Base-by-base conservation (phyloP, 2,888 invertebrate species). In the Apodemia mormo region DNA sequence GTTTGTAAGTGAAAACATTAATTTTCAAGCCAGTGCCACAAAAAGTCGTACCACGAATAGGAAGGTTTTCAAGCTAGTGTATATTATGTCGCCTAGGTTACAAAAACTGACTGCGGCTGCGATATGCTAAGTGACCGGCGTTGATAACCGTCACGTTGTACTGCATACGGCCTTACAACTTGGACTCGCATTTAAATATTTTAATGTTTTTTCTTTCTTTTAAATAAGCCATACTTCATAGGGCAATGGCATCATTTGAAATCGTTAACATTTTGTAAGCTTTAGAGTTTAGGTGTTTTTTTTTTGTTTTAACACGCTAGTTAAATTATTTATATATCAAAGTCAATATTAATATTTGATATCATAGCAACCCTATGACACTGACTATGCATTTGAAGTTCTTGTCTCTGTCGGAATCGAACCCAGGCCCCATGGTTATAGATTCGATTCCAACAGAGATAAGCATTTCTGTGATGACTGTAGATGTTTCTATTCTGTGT, bases 91-190 rank as follows among this genome's bases (percentile, higher is more conserved):
- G 84, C 83, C 82, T 83, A 81, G 84, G 83, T 76, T 80, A 86
- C 87, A 89, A 92, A 90, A 90, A 90, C 83, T 84, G 72, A 82
- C 80, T 78, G 81, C 75, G 77, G 79, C 75, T 76, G 80, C 85
- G 90, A 92, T 92, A 91, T 92, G 92, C 91, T 92, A 92, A 92
- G 91, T 88, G 87, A 83, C 84, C 84, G 75, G 76, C 78, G 84
- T 82, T 89, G 92, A 92, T 92, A 92, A 85, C 85, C 80, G 84
- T 84, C 89, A 87, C 87, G 73, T 72, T 70, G 70, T 74, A 74
- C 69, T 71, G 76, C 72, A 76, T 73, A 75, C 73, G 72, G 77
- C 79, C 81, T 81, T 81, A 79, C 77, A 80, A 80, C 80, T 77
- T 75, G 74, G 74, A 61, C 33, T 61, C 72, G 75, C 76, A 77